Evolutionary conservation across 92 coral and sea anemone species (phyloP).

Genomic region (Epizoanthus illoricatus): DNA sequence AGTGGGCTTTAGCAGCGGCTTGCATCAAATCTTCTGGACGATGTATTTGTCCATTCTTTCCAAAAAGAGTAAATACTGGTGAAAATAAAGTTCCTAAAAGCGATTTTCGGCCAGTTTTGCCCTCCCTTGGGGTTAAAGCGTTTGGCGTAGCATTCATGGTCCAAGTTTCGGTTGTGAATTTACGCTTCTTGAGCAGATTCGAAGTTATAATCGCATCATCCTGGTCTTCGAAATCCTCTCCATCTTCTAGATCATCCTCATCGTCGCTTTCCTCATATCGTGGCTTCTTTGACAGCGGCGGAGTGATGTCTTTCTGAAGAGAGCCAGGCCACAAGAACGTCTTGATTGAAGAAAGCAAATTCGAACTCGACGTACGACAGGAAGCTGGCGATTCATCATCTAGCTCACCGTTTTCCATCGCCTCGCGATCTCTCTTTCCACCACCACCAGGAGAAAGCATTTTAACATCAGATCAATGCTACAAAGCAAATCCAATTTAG

Average conservation of each 20-base stretch:
- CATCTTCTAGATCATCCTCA: conserved; percentile 43
- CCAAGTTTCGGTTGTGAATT: conserved; percentile 83
- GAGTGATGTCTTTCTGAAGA: conserved; percentile 63
- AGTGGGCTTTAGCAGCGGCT: conserved; percentile 38
- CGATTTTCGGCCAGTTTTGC: conserved; percentile 80
- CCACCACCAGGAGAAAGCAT: conserved; percentile 33
- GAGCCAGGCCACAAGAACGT: conserved; percentile 98
- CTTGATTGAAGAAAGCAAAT: conserved; percentile 93
- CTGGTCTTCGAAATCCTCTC: conserved; percentile 70
- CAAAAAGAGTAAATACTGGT: conserved; percentile 93
- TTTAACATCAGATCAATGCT: conserved; percentile 11
- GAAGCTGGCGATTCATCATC: conserved; percentile 39
- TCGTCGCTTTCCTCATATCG: conserved; percentile 55
- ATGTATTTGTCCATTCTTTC: conserved; percentile 94
- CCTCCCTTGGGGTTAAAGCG: conserved; percentile 42
- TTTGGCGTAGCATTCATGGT: conserved; percentile 46
- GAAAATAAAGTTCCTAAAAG: conserved; percentile 95
- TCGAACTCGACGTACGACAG: conserved; percentile 64
- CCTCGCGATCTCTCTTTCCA: conserved; percentile 62
- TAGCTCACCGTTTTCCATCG: conserved; percentile 59
- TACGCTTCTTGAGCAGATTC: conserved; percentile 88
- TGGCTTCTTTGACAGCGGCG: conserved; percentile 70
- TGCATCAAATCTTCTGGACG: conserved; percentile 64
- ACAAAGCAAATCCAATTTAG: background rate
- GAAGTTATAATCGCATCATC: conserved; percentile 93